phyloP scores from a whole-genome alignment of 1,140 invertebrate genomes.

The Druon quercuslanigerum region DNA sequence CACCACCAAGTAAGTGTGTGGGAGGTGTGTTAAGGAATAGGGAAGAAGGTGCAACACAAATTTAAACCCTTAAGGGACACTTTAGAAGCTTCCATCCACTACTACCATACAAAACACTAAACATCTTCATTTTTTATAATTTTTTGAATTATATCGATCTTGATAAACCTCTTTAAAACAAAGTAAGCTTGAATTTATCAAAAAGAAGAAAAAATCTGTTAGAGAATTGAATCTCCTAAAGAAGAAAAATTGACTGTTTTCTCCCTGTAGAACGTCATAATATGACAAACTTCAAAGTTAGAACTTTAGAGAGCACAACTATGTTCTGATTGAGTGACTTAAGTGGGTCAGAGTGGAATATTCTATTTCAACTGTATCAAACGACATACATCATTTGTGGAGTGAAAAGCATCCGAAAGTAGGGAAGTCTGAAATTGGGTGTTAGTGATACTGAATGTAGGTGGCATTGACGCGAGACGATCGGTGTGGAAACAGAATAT shows the following conservation, averaged over 20 bases:
- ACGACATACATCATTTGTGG: neutral
- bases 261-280: neutral
- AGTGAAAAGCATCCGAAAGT: neutral
- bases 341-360: neutral
- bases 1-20: too few species aligned
- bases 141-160: too few species aligned
- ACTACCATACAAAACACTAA: too few species aligned
- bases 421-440: neutral
- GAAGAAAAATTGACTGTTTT: neutral
- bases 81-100: too few species aligned
- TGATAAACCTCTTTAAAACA: too few species aligned
- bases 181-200: too few species aligned
- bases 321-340: neutral
- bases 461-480: too few species aligned
- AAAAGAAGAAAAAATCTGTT: too few species aligned
- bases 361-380: neutral
- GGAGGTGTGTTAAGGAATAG: too few species aligned
- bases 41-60: too few species aligned
- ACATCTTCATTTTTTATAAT: too few species aligned
- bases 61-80: too few species aligned
- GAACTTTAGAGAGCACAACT: neutral
- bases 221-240: neutral
- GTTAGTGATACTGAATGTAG: neutral
- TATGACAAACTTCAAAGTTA: neutral
- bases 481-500: neutral